Evolutionary conservation across 1,140 invertebrate species (phyloP).

Genomic region (Venturia canescens): DNA sequence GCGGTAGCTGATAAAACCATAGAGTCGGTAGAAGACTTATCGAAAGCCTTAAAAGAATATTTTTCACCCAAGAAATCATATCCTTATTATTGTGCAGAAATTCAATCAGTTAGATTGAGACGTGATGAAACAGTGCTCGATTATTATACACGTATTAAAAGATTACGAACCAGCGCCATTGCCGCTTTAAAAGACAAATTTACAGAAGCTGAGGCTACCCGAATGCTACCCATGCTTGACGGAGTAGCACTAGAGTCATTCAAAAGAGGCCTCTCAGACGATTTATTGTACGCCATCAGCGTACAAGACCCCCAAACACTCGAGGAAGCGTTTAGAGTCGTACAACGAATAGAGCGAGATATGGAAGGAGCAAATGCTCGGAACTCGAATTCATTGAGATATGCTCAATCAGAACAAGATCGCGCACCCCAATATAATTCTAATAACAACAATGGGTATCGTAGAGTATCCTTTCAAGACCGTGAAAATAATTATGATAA

Average conservation of each 20-base stretch:
- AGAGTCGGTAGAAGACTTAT: neutral
- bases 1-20: constrained; percentile 38
- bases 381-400: neutral
- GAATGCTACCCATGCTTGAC: neutral
- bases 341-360: constrained; percentile 24
- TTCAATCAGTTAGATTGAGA: constrained; percentile 32
- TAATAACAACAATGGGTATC: too few relatives aligned
- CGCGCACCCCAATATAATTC: neutral
- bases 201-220: neutral
- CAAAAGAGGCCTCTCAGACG: constrained; percentile 6
- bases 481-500: neutral
- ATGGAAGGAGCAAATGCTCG: neutral
- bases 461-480: too few relatives aligned
- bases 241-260: neutral
- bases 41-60: neutral
- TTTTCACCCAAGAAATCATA: neutral
- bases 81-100: constrained; percentile 12
- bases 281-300: constrained; percentile 22
- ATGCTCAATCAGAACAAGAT: neutral
- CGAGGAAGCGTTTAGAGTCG: constrained; percentile 33
- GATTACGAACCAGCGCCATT: neutral
- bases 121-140: constrained; percentile 9
- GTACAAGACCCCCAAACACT: constrained; percentile 33
- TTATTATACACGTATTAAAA: constrained; percentile 22
- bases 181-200: constrained; percentile 36